A percentile compares a stretch with the other conserved stretches of the same genome.
These are phyloP conservation scores for Aphelinus certus DNA, from an alignment of 1,140 invertebrate species.

Conservation along the genomic window DNA sequence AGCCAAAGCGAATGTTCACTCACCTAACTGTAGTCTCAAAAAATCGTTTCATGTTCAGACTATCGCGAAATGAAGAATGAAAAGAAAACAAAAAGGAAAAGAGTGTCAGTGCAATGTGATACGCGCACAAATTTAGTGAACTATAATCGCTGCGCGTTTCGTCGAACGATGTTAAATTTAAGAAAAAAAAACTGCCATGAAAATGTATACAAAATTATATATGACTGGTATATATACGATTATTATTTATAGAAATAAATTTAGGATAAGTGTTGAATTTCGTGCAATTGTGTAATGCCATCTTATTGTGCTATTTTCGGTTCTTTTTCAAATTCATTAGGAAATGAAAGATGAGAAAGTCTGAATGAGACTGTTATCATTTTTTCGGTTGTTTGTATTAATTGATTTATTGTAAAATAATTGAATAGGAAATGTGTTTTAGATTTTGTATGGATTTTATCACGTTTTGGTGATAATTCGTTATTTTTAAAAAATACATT, in stretches of 20 bases:
- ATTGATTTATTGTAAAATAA: not conserved
- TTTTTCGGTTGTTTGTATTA: conserved; percentile 5
- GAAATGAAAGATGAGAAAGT: conserved; percentile 2
- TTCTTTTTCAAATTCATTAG: conserved; percentile 8
- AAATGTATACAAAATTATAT: conserved; percentile 30
- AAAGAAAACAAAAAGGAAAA: conserved; percentile 4
- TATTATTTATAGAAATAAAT: not conserved
- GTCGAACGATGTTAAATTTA: conserved; percentile 26
- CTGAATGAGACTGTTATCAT: conserved; percentile 8
- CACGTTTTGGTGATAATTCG: conserved; percentile 8
- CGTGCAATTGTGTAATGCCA: conserved; percentile 47
- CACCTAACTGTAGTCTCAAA: not conserved
- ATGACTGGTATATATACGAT: conserved; percentile 17
- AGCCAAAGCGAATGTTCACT: not conserved
- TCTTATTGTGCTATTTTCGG: conserved; percentile 37
- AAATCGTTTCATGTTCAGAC: not conserved
- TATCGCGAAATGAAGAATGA: not conserved
- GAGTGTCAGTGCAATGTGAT: conserved; percentile 25
- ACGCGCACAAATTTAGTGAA: conserved; percentile 23
- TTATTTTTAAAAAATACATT: conserved; percentile 5
- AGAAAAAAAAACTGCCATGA: conserved; percentile 28
- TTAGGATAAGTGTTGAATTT: conserved; percentile 34
- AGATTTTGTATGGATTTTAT: conserved; percentile 16
- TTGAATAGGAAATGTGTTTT: not conserved
- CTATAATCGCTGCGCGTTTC: conserved; percentile 17